Evolutionary conservation across 2,888 invertebrate species (phyloP).

Genomic region (Lypha dubia): DNA sequence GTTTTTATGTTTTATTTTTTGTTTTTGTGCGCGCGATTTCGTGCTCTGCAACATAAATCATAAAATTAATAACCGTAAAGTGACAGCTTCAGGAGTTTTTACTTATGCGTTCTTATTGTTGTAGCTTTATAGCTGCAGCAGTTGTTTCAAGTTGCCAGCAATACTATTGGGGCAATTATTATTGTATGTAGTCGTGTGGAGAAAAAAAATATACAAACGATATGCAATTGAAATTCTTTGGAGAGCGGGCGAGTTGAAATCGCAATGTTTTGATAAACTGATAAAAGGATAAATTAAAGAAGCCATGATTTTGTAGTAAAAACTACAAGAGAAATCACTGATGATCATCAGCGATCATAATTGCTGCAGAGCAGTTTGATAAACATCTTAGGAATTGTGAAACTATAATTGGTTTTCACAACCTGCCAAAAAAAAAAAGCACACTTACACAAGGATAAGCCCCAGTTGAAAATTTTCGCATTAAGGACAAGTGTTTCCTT

Average conservation of each 20-base stretch:
- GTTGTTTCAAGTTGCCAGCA: constrained; percentile 55
- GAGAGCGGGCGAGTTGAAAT: constrained; percentile 49
- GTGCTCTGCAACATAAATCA: constrained; percentile 82
- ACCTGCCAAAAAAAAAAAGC: constrained; percentile 29
- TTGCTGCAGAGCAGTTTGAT: constrained; percentile 59
- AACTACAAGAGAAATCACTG: constrained; percentile 43
- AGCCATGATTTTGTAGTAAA: constrained; percentile 5
- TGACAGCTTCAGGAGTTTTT: constrained; percentile 78
- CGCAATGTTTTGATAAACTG: constrained; percentile 60
- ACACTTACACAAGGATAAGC: neutral
- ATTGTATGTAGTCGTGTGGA: constrained; percentile 16
- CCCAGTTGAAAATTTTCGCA: constrained; percentile 27
- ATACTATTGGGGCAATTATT: constrained; percentile 42
- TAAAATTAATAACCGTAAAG: constrained; percentile 83
- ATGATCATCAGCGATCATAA: constrained; percentile 62
- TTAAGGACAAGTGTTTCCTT: neutral
- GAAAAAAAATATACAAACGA: neutral
- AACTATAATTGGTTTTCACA: constrained; percentile 68
- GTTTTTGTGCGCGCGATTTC: constrained; percentile 73
- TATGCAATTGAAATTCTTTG: constrained; percentile 55
- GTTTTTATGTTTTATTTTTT: constrained; percentile 22
- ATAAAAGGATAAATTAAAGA: constrained; percentile 37
- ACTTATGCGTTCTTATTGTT: constrained; percentile 54
- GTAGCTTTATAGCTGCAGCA: constrained; percentile 47
- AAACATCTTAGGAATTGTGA: constrained; percentile 67